A percentile compares a stretch with the other conserved stretches of the same genome.
phyloP scores from a whole-genome alignment of 2,888 invertebrate genomes.

The Nasonovia ribisnigri region DNA sequence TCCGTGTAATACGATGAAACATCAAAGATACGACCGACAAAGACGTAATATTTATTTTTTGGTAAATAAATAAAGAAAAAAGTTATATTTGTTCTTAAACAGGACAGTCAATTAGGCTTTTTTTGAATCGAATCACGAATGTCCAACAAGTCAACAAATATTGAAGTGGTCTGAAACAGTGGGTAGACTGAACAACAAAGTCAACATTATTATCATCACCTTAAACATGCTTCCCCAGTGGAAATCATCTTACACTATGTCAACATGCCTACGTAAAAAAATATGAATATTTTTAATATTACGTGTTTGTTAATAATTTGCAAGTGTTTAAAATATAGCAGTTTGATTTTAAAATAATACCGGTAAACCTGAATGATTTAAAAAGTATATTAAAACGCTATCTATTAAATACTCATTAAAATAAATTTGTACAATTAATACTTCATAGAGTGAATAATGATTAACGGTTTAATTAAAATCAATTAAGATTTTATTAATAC shows the following conservation, averaged over 20 bases:
- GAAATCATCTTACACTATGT: constrained; percentile 47
- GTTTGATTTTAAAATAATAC: constrained; percentile 15
- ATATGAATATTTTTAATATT: constrained; percentile 38
- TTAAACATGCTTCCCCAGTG: constrained; percentile 42
- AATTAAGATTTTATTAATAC: constrained; percentile 10
- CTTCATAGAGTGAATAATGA: not conserved
- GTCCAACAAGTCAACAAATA: constrained; percentile 57
- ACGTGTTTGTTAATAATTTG: constrained; percentile 19
- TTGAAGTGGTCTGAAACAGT: constrained; percentile 49
- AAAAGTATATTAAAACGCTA: constrained; percentile 1
- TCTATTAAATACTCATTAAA: not conserved
- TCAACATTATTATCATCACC: constrained; percentile 57
- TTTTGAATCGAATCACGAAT: constrained; percentile 10
- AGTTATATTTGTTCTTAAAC: not conserved
- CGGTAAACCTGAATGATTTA: not conserved
- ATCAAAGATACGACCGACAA: constrained; percentile 22
- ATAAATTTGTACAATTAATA: not conserved
- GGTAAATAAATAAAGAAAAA: constrained; percentile 18
- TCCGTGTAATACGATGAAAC: not conserved
- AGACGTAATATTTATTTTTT: constrained; percentile 37
- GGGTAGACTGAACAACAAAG: constrained; percentile 39
- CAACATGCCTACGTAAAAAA: not conserved
- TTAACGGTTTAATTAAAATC: constrained; percentile 38
- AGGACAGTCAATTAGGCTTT: constrained; percentile 55
- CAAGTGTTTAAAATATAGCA: not conserved